phyloP scores from a whole-genome alignment of 1,140 invertebrate genomes.

The Drosophila mayri region DNA sequence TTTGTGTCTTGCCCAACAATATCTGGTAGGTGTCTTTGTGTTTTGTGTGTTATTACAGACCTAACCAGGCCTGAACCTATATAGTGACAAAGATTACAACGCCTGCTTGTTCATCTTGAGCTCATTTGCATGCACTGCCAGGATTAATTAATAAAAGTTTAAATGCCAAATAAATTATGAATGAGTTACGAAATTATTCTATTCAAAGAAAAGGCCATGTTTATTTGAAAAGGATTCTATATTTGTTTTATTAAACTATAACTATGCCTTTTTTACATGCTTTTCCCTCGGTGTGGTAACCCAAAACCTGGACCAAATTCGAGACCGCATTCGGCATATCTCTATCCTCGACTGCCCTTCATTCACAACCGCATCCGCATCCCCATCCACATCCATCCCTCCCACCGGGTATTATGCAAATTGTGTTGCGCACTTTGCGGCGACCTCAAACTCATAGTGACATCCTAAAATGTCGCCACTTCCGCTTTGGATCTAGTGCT shows the following conservation, averaged over 20 bases:
- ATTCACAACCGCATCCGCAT: conserved; percentile 13
- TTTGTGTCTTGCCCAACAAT: conserved; percentile 1
- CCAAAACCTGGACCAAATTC: conserved; percentile 23
- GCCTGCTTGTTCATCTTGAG: conserved; percentile 22
- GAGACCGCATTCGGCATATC: conserved; percentile 26
- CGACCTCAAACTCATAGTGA: conserved; percentile 57
- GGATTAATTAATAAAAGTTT: background rate
- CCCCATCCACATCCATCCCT: conserved; percentile 28
- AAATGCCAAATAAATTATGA: background rate
- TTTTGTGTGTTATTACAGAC: conserved; percentile 4
- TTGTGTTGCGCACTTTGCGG: conserved; percentile 75
- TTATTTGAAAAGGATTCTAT: too few species aligned
- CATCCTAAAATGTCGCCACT: conserved; percentile 65
- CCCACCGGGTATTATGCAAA: conserved; percentile 73
- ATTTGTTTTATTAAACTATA: background rate
- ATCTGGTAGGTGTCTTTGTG: background rate
- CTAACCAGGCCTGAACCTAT: conserved; percentile 37
- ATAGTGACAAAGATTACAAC: conserved; percentile 31
- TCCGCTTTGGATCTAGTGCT: conserved; percentile 45
- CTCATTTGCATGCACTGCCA: conserved; percentile 34
- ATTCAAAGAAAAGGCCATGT: too few species aligned
- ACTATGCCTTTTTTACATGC: background rate
- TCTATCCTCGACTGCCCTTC: conserved; percentile 3
- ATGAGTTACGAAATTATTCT: background rate
- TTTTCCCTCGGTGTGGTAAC: conserved; percentile 16